Base-by-base conservation (phyloP, 2,797 vertebrate species). In the Naso thynnoides region DNA sequence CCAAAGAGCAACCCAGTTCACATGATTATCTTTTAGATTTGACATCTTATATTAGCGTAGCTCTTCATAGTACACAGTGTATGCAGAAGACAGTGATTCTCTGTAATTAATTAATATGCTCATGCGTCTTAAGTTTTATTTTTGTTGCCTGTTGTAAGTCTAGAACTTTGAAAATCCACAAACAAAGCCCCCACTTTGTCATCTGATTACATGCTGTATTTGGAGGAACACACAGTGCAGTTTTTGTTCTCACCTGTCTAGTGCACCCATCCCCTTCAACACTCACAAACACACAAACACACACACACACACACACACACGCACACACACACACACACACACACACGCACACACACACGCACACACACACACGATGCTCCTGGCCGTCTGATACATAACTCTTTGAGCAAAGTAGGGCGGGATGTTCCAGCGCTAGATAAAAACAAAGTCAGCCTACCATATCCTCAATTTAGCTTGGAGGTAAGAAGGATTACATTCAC, bases 401-500 rank as follows among this genome's bases (percentile, higher is more conserved):
- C 79, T 88, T 74, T 60, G 88, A 91, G 90, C 88, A 93, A 96
- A 95, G 85, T 94, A 95, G 95, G 93, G 81, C 94, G 89, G 92
- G 94, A 94, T 96, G 94, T 95, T 95, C 94, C 93, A 91, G 86
- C 78, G 70, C 88, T 83, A 92, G 93, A 92, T 95, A 92, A 93
- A 94, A 95, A 92, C 91, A 90, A 79, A 90, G 88, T 92, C 87
- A 90, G 91, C 88, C 82, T 82, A 76, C 78, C 44, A 81, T 91
- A 93, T 90, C 89, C 91, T 90, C 91, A 92, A 91, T 96, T 95
- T 95, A 94, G 90, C 85, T 90, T 86, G 90, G 89, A 93, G 91
- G 90, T 95, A 95, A 95, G 88, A 89, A 81, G 95, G 95, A 95
- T 96, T 95, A 95, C 89, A 72, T 91, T 90, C 89, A 87, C 90